A percentile compares a stretch with the other conserved stretches of the same genome.
Conservation (phyloP, 2,797 vertebrate genomes). For the Gastrophryne carolinensis region DNA sequence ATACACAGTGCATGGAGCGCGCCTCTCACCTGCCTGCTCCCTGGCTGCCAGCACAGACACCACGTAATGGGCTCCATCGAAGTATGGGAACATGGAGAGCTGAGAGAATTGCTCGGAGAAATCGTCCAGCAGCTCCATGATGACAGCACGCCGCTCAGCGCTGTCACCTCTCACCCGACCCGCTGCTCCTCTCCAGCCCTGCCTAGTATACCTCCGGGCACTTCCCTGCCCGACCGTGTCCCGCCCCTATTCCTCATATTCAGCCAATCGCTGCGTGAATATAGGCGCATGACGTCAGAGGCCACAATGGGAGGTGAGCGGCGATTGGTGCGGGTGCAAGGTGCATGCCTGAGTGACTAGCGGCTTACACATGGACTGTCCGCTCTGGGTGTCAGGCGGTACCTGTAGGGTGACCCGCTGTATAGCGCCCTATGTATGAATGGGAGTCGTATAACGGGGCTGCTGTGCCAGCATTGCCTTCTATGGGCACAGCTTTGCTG, state of each 20-base stretch:
- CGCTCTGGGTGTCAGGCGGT: too few species aligned
- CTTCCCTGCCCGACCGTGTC: background rate
- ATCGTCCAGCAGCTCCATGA: slow-evolving; percentile 67
- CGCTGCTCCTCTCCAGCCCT: background rate
- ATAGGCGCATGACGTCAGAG: too few species aligned
- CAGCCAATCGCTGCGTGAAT: background rate
- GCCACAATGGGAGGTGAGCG: background rate
- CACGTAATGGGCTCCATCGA: slow-evolving; percentile 91
- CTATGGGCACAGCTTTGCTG: too few species aligned
- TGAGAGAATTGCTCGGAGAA: slow-evolving; percentile 77
- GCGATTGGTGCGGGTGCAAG: background rate
- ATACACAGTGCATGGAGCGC: too few species aligned
- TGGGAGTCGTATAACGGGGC: too few species aligned
- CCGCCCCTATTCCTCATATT: background rate
- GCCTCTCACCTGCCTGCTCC: slow-evolving; percentile 86
- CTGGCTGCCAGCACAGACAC: slow-evolving; percentile 85
- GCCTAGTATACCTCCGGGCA: slow-evolving; percentile 40
- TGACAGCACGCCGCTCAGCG: background rate
- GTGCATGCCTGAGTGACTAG: too few species aligned
- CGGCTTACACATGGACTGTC: too few species aligned
- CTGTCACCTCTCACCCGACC: too few species aligned
- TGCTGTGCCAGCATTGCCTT: too few species aligned
- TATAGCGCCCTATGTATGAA: too few species aligned
- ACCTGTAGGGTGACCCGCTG: too few species aligned
- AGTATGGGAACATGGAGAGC: slow-evolving; percentile 89